Conservation (phyloP, 1,140 invertebrate species). For the Papilio polytes region DNA sequence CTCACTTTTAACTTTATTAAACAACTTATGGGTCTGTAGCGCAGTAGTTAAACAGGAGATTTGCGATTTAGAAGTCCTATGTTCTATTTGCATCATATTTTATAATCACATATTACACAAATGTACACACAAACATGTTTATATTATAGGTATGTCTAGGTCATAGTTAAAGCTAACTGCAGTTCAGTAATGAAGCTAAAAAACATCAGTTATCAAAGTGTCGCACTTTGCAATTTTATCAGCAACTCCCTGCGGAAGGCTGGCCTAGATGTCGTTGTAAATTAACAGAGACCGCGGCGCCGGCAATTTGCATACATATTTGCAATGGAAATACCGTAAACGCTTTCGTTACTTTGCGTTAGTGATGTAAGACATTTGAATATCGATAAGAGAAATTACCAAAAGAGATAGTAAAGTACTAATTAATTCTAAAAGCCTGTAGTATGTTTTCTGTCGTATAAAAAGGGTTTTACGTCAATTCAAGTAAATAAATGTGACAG, state of each 20-base stretch:
- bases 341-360: slow-evolving; percentile 44
- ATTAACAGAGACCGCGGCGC: slow-evolving; percentile 55
- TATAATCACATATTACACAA: too few species aligned
- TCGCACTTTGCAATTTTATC: slow-evolving; percentile 70
- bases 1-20: neutral
- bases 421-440: neutral
- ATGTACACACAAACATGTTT: neutral
- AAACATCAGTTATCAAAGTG: slow-evolving; percentile 39
- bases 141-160: neutral
- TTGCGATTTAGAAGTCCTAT: too few species aligned
- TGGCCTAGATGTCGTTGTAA: slow-evolving; percentile 60
- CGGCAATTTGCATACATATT: slow-evolving; percentile 53
- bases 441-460: neutral
- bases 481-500: neutral
- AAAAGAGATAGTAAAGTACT: neutral
- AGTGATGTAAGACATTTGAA: slow-evolving; percentile 43
- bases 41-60: too few species aligned
- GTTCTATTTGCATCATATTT: too few species aligned
- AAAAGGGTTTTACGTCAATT: neutral
- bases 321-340: slow-evolving; percentile 40
- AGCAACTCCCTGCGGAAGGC: slow-evolving; percentile 63
- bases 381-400: slow-evolving; percentile 33
- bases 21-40: too few species aligned
- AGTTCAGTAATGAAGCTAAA: neutral
- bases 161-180: neutral